Evolutionary conservation across 2,888 invertebrate species (phyloP), one percentile per base, ranked within the genome.

Genomic region (Drosophila demipolita): DNA sequence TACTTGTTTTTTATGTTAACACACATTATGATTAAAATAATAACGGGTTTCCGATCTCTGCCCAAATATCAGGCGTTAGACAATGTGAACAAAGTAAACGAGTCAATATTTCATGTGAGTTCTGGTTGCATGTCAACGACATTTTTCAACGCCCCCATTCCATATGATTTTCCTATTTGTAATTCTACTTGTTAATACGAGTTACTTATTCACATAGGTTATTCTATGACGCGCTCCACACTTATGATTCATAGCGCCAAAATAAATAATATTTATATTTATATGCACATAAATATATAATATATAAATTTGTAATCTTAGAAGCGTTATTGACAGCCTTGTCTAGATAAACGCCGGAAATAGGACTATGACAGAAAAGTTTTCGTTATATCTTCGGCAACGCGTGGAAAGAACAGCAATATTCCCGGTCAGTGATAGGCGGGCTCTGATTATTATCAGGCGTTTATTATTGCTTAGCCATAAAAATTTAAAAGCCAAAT

Each of bases 381-480:
- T 66, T 57, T 60, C 76, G 35, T 50, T 59, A 45, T 66, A 54
- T 45, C 55, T 63, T 42, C 64, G 54, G 49, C 20, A 55, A 57
- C 26, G 36, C 23, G 48, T 40, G 38, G 11, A 49, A 59, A 48
- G 38, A 49, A 49, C 29, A 58, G 49, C 54, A 67, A 67, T 65
- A 61, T 65, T 66, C n/a, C 60, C 68, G 52, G 52, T 35, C 35
- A 49, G 9, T 62, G 85, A 87, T 83, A 83, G 50, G 45, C 48
- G 29, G 26, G 38, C 4, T 66, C 62, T 69, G 82, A 76, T 78
- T 82, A 45, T 62, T 66, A 85, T 87, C 80, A 66, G 48, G 55
- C 61, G 61, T 82, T 80, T 85, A 75, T 82, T 82, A 72, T 87
- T 82, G 77, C 68, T 73, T 69, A 20, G 73, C 58, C 45, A 77